Percentiles rank a stretch among this genome's conserved stretches.
Evolutionary conservation across 2,113 vertebrate species (phyloP).

Genomic region (Thinocorus orbignyianus): DNA sequence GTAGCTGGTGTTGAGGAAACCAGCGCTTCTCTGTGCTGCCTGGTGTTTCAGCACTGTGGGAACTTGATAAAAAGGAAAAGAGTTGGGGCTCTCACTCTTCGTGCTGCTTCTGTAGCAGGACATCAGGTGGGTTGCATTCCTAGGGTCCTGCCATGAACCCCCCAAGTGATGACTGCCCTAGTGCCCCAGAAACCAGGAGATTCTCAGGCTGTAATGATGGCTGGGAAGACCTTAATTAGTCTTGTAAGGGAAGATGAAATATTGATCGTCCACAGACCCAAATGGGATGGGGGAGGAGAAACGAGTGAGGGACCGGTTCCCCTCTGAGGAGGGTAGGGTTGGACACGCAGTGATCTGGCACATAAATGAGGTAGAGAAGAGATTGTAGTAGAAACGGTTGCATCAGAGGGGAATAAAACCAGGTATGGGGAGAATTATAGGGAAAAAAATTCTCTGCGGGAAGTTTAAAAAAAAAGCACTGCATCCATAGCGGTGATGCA

Average conservation of each 20-base stretch:
- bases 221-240: background rate
- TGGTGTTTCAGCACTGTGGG: background rate
- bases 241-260: background rate
- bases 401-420: background rate
- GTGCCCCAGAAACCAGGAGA: background rate
- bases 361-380: background rate
- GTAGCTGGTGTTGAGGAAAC: background rate
- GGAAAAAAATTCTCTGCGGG: background rate
- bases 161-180: background rate
- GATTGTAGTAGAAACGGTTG: background rate
- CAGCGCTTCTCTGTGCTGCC: background rate
- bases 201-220: background rate
- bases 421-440: background rate
- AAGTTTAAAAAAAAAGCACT: background rate
- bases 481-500: fast-evolving
- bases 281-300: background rate
- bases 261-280: background rate
- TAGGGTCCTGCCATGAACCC: background rate
- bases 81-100: background rate
- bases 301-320: background rate
- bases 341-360: background rate
- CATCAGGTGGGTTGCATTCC: background rate
- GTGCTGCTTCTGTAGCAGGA: background rate
- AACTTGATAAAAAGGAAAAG: background rate
- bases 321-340: background rate